Conservation (phyloP, 2,113 vertebrate species). For the Cephalopterus ornatus region DNA sequence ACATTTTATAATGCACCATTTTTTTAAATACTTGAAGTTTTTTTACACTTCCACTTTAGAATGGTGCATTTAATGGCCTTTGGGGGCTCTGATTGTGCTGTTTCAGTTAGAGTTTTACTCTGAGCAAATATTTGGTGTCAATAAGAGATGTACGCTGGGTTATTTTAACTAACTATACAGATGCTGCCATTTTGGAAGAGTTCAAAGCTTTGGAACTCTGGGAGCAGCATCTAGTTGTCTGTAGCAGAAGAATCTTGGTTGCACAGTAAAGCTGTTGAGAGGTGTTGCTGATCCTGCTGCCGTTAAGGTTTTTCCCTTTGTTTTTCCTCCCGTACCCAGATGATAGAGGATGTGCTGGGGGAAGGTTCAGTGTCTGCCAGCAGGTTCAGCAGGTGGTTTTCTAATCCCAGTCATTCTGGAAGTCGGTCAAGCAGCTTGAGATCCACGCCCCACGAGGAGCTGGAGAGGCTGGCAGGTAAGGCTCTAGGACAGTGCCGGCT, state of each 20-base stretch:
- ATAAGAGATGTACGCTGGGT: neutral
- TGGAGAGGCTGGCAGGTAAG: constrained; percentile 94
- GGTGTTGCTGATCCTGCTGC: neutral
- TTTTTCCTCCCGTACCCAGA: constrained; percentile 68
- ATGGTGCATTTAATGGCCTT: neutral
- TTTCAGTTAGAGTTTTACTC: neutral
- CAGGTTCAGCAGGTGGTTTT: constrained; percentile 96
- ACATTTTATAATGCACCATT: accelerated
- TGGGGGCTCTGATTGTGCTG: neutral
- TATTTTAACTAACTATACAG: neutral
- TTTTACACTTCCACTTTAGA: neutral
- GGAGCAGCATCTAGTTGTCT: neutral
- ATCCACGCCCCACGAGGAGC: constrained; percentile 94
- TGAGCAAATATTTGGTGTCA: neutral
- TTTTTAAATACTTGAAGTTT: neutral
- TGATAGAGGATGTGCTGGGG: constrained; percentile 97
- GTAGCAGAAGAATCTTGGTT: neutral
- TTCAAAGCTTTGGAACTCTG: neutral
- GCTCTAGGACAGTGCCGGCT: neutral
- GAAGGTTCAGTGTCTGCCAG: constrained; percentile 91
- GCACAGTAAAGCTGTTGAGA: constrained; percentile 65
- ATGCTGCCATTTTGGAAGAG: neutral
- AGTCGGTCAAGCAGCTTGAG: constrained; percentile 94
- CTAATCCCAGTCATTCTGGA: constrained; percentile 89
- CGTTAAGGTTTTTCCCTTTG: neutral